Percentiles rank a stretch among this genome's conserved stretches.
These are phyloP conservation scores for Trematocara zebra DNA, from an alignment of 2,113 vertebrate genomes.

Conservation along the genomic window DNA sequence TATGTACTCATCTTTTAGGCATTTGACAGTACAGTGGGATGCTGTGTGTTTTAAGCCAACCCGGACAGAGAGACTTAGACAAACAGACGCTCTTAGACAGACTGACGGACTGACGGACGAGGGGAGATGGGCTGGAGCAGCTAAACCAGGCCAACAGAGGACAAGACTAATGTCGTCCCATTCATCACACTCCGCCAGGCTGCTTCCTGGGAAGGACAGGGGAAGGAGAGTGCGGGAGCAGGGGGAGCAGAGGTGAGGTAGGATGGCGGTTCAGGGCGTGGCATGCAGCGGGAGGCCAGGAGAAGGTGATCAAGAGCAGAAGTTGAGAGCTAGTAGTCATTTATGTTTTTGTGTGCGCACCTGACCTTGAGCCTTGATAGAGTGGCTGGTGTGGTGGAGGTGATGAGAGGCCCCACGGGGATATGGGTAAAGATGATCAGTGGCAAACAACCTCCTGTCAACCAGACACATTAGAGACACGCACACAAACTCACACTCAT, in stretches of 20 bases:
- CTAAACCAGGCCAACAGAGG: slow-evolving; percentile 72
- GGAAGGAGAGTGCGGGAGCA: slow-evolving; percentile 64
- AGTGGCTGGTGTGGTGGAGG: slow-evolving; percentile 54
- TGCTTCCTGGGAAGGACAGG: slow-evolving; percentile 62
- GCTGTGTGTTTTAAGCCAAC: not conserved
- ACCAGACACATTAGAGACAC: slow-evolving; percentile 44
- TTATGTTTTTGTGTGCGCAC: not conserved
- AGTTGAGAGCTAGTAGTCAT: slow-evolving; percentile 51
- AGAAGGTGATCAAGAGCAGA: slow-evolving; percentile 57
- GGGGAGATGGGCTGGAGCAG: slow-evolving; percentile 22
- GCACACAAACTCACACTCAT: not conserved
- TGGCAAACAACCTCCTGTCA: slow-evolving; percentile 50
- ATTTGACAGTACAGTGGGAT: not conserved
- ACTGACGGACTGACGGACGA: slow-evolving; percentile 17
- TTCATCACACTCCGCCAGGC: slow-evolving; percentile 69
- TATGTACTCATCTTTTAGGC: not conserved
- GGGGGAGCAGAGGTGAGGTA: slow-evolving; percentile 54
- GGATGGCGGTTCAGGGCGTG: slow-evolving; percentile 27
- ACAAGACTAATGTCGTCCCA: slow-evolving; percentile 73
- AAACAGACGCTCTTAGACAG: not conserved
- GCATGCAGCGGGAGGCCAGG: slow-evolving; percentile 45
- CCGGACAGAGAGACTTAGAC: not conserved
- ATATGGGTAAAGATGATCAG: slow-evolving; percentile 64
- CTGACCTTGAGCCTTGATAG: slow-evolving; percentile 66
- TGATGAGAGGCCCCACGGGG: slow-evolving; percentile 59